phyloP scores from a whole-genome alignment of 2,113 vertebrate species.

The Dunckerocampus dactyliophorus region DNA sequence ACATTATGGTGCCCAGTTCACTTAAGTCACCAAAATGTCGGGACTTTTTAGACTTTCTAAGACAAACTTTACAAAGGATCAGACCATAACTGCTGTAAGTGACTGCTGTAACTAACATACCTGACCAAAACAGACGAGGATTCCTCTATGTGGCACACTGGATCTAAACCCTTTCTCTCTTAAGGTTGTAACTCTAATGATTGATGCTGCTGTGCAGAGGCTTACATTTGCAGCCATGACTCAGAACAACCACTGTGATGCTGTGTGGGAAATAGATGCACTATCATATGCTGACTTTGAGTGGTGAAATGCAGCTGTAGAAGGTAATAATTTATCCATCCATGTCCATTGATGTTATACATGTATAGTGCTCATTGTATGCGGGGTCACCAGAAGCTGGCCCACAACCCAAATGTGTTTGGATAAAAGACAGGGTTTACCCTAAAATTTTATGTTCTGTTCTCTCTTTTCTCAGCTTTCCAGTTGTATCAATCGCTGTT shows the following conservation, averaged over 20 bases:
- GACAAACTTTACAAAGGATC: conserved; percentile 39
- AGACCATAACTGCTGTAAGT: conserved; percentile 12
- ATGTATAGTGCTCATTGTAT: background rate
- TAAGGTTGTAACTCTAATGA: background rate
- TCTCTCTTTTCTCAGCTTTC: too few relatives aligned
- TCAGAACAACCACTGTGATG: background rate
- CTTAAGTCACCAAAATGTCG: conserved; percentile 19
- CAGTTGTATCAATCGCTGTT: too few relatives aligned
- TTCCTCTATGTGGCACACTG: conserved; percentile 1
- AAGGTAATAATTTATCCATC: background rate
- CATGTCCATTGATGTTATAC: background rate
- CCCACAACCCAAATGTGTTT: background rate
- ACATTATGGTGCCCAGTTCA: conserved; percentile 47
- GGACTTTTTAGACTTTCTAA: conserved; percentile 40
- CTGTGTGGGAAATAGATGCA: background rate
- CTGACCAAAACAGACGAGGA: conserved; percentile 12
- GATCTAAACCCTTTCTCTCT: conserved; percentile 17
- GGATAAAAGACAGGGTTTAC: background rate
- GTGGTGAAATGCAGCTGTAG: background rate
- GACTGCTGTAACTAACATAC: conserved; percentile 12
- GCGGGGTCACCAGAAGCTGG: background rate
- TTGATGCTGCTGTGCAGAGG: conserved; percentile 14
- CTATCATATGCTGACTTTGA: background rate
- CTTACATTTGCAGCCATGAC: conserved; percentile 9
- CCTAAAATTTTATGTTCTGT: background rate